Evolutionary conservation across 2,888 invertebrate species (phyloP), one percentile per base, ranked within the genome.

Genomic region (Cerastoderma edule): DNA sequence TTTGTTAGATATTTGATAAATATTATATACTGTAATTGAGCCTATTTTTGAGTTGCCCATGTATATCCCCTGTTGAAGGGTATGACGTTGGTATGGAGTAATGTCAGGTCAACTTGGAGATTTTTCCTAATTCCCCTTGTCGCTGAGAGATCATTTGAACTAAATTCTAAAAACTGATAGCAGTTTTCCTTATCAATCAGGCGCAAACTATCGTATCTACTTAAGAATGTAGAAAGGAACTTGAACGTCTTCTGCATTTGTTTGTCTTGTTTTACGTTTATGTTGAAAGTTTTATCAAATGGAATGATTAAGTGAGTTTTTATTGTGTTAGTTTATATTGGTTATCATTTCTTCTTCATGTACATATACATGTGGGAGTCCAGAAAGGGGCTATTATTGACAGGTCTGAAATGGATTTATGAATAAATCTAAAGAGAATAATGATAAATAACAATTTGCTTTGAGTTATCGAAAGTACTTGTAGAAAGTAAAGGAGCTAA

Each of bases 141-240:
- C 72, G 64, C 67, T 48, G 63, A 71, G 63, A 24, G 73, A 69
- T 78, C 78, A 71, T 64, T 44, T 48, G 63, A 63, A 74, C 67
- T 78, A 22, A 73, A 73, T 78, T 70, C 56, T 27, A 67, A 67
- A 73, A 46, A 70, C 67, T 73, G 77, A 77, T 77, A 77, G 73
- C 60, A 39, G 60, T 13, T 39, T 60, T 1, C 35, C 5, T 39
- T 13, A 33, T 19, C 10, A 22, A 1, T 30, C 30, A 8, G 30
- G 16, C 28, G 24, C 22, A 46, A 22, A 48, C 16, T 67, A 28
- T 33, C 4, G 32, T 28, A 48, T 46, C 1, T 53, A n/a, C 35
- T 35, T 4, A 10, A 22, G 32, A 22, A 2, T 65, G 30, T 3
- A 57, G 1, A 10, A 32, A 57, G 3, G 33, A 60, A 16, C 32